Base-by-base conservation (phyloP, 2,888 invertebrate genomes). In the Tribolium freemani region DNA sequence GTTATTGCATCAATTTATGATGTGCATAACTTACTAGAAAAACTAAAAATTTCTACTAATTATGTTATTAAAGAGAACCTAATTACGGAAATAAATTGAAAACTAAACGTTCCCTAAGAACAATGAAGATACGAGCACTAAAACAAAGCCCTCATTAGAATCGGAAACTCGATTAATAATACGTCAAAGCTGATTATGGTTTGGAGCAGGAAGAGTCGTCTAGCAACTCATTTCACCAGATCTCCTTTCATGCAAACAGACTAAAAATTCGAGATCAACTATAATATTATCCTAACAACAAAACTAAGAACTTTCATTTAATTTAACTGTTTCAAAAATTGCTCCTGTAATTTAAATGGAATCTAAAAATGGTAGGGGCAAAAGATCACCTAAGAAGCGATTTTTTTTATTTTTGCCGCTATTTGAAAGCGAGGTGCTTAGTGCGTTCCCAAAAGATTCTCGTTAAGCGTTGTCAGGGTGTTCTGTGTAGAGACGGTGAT, bases 401-500 rank as follows among this genome's bases (percentile, higher is more conserved):
- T 5, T 1, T 26, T 26, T 26, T 26, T 26, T 26, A 26, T 26
- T 26, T 26, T 26, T 26, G 26, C 26, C 3, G 26, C 26, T 3
- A 26, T 26, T 26, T 26, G 5, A n/a, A 38, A 38, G 6, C n/a
- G 38, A 6, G 8, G 38, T 38, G 38, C 38, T 38, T 38, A 38
- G 38, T 38, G 38, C 8, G n/a, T 38, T n/a, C 38, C 38, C n/a
- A 48, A 48, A 60, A 61, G 48, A 13, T 26, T 30, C 50, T 50
- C 48, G 61, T 61, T 61, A 50, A 50, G 51, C 64, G 21, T 53
- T 45, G 54, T 63, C 54, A 44, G 64, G 53, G 54, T 64, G 54
- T 45, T 54, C 54, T 38, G 38, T 51, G 20, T 16, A 54, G 20
- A 20, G 21, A 64, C 53, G 56, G 60, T 69, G 69, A 75, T 76